These are phyloP conservation scores for Eubasilissa regina DNA, from an alignment of 1,140 invertebrate species.

Conservation along the genomic window DNA sequence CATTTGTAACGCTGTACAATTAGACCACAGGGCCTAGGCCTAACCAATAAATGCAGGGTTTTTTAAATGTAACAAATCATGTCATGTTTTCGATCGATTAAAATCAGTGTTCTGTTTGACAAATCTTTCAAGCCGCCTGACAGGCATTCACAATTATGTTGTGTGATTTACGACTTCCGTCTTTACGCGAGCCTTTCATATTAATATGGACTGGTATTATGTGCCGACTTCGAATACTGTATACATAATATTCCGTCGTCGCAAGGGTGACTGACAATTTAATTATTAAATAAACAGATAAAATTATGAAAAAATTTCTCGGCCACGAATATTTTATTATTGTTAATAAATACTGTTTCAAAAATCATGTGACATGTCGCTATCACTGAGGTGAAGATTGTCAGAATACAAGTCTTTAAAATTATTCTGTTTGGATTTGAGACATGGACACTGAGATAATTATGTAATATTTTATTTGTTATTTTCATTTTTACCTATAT, in stretches of 20 bases:
- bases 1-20: too few species aligned
- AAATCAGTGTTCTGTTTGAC: conserved; percentile 36
- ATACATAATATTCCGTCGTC: conserved; percentile 6
- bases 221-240: background rate
- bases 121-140: conserved; percentile 25
- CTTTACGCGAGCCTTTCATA: background rate
- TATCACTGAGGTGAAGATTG: too few species aligned
- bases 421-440: too few species aligned
- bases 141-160: conserved; percentile 27
- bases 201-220: conserved; percentile 10
- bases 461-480: too few species aligned
- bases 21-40: too few species aligned
- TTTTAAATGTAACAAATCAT: too few species aligned
- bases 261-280: conserved; percentile 14
- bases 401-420: too few species aligned
- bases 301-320: background rate
- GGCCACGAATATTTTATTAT: background rate
- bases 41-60: too few species aligned
- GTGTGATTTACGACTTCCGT: conserved; percentile 37
- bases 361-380: background rate
- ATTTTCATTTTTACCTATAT: too few species aligned
- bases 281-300: conserved; percentile 26
- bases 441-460: too few species aligned
- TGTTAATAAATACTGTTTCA: background rate
- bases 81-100: conserved; percentile 19